phyloP scores from a whole-genome alignment of 2,113 vertebrate species.

The Hippotragus niger region DNA sequence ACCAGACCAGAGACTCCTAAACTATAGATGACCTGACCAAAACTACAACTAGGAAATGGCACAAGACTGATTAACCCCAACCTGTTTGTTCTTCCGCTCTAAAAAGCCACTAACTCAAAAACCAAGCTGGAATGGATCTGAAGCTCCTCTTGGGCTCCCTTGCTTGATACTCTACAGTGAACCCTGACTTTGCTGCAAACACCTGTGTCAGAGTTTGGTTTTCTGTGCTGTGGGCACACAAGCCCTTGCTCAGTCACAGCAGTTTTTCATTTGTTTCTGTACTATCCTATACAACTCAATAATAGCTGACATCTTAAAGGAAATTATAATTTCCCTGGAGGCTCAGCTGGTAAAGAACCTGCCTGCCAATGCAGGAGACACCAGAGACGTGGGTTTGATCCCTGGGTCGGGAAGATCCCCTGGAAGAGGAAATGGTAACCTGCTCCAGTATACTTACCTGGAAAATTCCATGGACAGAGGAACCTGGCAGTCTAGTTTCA shows the following conservation, averaged over 20 bases:
- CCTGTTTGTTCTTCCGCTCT: not conserved
- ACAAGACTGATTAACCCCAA: not conserved
- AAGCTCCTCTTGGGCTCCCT: not conserved
- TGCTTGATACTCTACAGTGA: not conserved
- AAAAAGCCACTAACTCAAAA: not conserved
- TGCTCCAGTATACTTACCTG: not conserved
- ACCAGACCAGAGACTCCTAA: not conserved
- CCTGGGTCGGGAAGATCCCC: not conserved
- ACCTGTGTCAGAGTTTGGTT: not conserved
- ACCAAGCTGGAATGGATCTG: not conserved
- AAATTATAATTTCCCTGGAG: not conserved
- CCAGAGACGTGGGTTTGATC: not conserved
- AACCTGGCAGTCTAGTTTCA: not conserved
- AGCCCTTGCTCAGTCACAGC: not conserved
- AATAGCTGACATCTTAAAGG: constrained; percentile 12
- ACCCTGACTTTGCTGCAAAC: not conserved
- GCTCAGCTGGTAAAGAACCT: not conserved
- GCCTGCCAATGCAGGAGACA: not conserved
- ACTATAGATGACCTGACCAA: not conserved
- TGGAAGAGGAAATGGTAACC: not conserved
- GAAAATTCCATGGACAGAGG: not conserved
- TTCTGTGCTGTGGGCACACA: not conserved
- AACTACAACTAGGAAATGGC: not conserved
- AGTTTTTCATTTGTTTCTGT: not conserved
- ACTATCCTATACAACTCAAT: not conserved